Conservation (phyloP, 2,113 vertebrate species). For the Gallinago jamesoni region DNA sequence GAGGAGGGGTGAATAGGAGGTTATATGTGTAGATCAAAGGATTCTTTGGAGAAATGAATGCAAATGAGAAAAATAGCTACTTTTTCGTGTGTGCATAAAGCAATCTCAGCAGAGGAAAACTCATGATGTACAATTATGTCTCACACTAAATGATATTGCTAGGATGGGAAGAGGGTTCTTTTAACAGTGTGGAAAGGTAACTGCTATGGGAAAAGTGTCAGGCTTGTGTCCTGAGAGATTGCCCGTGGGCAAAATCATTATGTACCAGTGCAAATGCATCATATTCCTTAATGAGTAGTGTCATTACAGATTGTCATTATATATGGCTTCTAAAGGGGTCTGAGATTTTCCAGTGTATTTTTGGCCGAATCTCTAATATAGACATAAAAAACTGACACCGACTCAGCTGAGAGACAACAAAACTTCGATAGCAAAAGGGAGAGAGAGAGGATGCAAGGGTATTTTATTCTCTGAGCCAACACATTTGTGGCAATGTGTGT, state of each 20-base stretch:
- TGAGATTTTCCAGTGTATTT: neutral
- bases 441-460: neutral
- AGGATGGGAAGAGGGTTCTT: neutral
- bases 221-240: neutral
- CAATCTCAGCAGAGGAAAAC: neutral
- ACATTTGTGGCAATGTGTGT: neutral
- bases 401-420: neutral
- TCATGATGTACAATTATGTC: neutral
- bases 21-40: neutral
- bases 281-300: neutral
- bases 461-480: neutral
- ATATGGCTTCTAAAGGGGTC: neutral
- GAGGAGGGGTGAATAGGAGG: neutral
- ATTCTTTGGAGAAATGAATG: neutral
- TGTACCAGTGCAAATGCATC: neutral
- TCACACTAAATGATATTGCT: neutral
- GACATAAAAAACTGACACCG: neutral
- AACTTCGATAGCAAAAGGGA: neutral
- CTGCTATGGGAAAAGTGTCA: neutral
- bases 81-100: neutral
- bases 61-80: neutral
- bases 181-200: neutral
- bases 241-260: neutral
- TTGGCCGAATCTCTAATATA: neutral
- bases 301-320: neutral